These are phyloP conservation scores for Aviceda subcristata DNA, from an alignment of 2,113 vertebrate genomes.

Conservation along the genomic window DNA sequence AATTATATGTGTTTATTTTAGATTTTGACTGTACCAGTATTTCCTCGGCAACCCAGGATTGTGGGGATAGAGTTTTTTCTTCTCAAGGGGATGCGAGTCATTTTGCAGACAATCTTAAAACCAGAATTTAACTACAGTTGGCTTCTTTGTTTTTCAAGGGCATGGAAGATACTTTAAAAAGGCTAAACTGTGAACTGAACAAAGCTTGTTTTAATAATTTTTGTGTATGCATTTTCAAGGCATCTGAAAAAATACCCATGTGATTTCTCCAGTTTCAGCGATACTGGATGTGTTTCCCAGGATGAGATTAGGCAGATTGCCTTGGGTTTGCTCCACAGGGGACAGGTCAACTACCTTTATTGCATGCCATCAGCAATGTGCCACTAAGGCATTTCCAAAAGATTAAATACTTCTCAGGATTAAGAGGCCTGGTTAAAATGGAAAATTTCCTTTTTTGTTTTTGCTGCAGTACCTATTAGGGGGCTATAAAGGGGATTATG, in stretches of 20 bases:
- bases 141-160: conserved; percentile 5
- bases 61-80: not conserved
- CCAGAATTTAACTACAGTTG: not conserved
- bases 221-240: not conserved
- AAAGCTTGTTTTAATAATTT: conserved; percentile 36
- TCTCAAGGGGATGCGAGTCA: not conserved
- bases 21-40: not conserved
- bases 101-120: conserved; percentile 16
- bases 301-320: conserved; percentile 31
- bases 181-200: not conserved
- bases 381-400: conserved; percentile 8
- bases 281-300: not conserved
- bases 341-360: conserved; percentile 25
- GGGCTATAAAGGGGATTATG: not conserved
- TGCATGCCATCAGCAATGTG: conserved; percentile 5
- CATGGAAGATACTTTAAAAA: conserved; percentile 1
- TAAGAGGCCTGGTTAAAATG: conserved; percentile 23
- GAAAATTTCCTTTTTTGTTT: conserved; percentile 26
- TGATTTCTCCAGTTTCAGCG: not conserved
- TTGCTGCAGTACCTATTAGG: not conserved
- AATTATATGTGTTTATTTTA: not conserved
- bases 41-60: not conserved
- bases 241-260: not conserved
- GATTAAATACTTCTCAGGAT: conserved; percentile 32
- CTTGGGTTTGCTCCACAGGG: conserved; percentile 21